Evolutionary conservation across 2,888 invertebrate genomes (phyloP).

Genomic region (Ochropleura leucogaster): DNA sequence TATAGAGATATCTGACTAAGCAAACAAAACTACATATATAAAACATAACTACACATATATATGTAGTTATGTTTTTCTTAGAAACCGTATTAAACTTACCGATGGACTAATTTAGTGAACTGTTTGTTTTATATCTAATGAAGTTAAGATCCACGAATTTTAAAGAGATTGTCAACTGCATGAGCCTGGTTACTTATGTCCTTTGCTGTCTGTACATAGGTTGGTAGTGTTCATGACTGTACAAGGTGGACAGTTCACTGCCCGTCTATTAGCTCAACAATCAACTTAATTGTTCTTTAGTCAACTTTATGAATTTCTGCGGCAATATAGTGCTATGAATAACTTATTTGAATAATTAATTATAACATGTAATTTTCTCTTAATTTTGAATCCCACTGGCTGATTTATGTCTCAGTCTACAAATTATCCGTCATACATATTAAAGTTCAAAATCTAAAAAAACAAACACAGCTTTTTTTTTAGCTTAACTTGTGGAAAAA

Average conservation of each 20-base stretch:
- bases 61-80: too few species aligned
- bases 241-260: constrained; percentile 14
- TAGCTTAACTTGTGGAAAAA: neutral
- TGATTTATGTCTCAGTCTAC: neutral
- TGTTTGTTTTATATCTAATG: too few species aligned
- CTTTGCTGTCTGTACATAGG: neutral
- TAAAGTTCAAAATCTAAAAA: too few species aligned
- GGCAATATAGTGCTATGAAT: neutral
- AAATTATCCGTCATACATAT: neutral
- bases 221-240: neutral
- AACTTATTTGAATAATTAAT: neutral
- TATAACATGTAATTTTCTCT: neutral
- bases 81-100: too few species aligned
- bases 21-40: too few species aligned
- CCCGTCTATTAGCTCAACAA: constrained; percentile 4
- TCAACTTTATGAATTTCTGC: constrained; percentile 21
- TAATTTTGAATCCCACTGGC: neutral
- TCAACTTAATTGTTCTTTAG: constrained; percentile 1
- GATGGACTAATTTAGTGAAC: too few species aligned
- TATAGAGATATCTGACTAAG: too few species aligned
- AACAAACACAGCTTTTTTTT: too few species aligned
- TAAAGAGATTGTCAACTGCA: too few species aligned
- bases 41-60: too few species aligned
- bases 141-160: too few species aligned
- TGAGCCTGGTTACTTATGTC: neutral